phyloP scores from a whole-genome alignment of 2,113 vertebrate species.

The Edolisoma coerulescens region DNA sequence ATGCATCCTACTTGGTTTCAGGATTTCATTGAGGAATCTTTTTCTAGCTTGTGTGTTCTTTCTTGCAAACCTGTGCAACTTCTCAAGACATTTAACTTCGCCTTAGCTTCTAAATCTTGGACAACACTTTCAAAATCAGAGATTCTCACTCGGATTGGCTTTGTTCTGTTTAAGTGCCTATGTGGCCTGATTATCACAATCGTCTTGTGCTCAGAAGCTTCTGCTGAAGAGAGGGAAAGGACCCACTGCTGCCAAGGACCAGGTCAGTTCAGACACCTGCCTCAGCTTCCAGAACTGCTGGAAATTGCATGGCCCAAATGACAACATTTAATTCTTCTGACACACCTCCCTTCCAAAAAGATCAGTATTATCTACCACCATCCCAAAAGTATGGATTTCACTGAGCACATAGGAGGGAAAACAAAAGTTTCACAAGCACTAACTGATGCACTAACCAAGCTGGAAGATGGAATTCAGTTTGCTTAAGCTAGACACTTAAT shows the following conservation, averaged over 20 bases:
- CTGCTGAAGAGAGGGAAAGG: not conserved
- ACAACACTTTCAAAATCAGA: not conserved
- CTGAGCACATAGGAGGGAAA: not conserved
- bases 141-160: not conserved
- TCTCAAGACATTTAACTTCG: not conserved
- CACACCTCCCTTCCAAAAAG: not conserved
- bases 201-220: not conserved
- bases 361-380: not conserved
- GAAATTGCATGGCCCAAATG: not conserved
- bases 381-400: not conserved
- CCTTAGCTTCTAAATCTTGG: not conserved
- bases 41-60: not conserved
- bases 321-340: not conserved
- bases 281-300: not conserved
- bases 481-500: not conserved
- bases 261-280: not conserved
- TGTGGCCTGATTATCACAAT: not conserved
- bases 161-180: not conserved
- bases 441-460: not conserved
- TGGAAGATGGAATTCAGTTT: not conserved
- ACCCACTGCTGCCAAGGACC: not conserved
- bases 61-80: not conserved
- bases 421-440: not conserved
- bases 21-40: not conserved
- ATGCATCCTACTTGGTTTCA: not conserved